A percentile compares a stretch with the other conserved stretches of the same genome.
phyloP scores from a whole-genome alignment of 2,797 vertebrate species.

The Semaprochilodus insignis region DNA sequence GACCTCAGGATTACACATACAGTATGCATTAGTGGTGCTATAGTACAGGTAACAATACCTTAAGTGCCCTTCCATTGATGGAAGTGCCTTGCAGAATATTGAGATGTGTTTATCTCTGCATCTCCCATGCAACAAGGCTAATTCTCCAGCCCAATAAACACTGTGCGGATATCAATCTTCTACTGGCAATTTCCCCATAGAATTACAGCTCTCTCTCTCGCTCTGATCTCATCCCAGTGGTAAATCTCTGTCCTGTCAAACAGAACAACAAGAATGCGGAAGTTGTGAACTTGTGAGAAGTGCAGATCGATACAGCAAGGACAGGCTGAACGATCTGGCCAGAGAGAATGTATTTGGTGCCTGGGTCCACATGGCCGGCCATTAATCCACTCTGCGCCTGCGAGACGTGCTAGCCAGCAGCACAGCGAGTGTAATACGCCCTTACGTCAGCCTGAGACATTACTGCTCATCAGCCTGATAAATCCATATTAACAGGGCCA shows the following conservation, averaged over 20 bases:
- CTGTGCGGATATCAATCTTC: conserved; percentile 75
- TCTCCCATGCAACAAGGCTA: conserved; percentile 70
- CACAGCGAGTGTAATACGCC: conserved; percentile 71
- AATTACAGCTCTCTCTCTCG: conserved; percentile 64
- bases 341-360: conserved; percentile 75
- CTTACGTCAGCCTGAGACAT: conserved; percentile 74
- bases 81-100: conserved; percentile 64
- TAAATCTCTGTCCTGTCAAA: conserved; percentile 82
- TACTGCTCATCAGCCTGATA: conserved; percentile 73
- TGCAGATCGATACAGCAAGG: conserved; percentile 82
- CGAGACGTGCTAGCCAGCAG: conserved; percentile 59
- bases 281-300: conserved; percentile 81
- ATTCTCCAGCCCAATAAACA: conserved; percentile 69
- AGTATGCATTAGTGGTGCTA: background rate
- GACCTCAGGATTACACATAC: conserved; percentile 2
- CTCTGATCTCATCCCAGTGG: conserved; percentile 80
- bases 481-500: conserved; percentile 81
- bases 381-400: conserved; percentile 74
- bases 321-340: conserved; percentile 75
- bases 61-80: conserved; percentile 61
- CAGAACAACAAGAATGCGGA: conserved; percentile 75
- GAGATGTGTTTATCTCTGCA: conserved; percentile 71
- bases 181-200: conserved; percentile 71
- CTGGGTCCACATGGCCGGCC: conserved; percentile 64
- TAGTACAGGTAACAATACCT: conserved; percentile 30